Evolutionary conservation across 35 echinoderm and acorn worm species (phyloP), one percentile per base, ranked within the genome.

Genomic region (Strongylocentrotus purpuratus): DNA sequence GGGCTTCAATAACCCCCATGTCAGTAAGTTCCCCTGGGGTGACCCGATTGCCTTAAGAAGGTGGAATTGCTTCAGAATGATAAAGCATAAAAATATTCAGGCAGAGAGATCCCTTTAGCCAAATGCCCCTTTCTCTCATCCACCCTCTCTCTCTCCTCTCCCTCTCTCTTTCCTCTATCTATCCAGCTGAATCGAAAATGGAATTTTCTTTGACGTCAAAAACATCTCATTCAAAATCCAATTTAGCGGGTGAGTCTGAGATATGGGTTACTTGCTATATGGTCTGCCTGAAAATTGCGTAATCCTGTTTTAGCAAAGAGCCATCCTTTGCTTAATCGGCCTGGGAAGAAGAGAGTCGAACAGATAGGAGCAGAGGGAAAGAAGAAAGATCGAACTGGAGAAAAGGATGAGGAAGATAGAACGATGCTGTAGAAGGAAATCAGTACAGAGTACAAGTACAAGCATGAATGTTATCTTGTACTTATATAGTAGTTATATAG

Each of bases 171-270:
- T 87, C 86, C 22, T 89, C 11, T 58, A 47, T 93, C 48, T 28
- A 31, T n/a, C 31, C 45, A 55, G 46, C 91, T 47, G 91, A 93
- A n/a, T 93, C 48, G 91, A 93, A 93, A 93, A 93, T 93, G 91
- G 91, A 25, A 93, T 93, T 93, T 93, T 93, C 46, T 58, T 93
- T 93, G 91, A 93, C 91, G 91, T 93, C 91, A 93, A 93, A 93
- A 93, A 93, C 46, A 93, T 93, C 91, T 93, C 91, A 93, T 93
- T 93, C 45, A 93, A 93, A 93, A 93, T 93, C 91, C 91, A 93
- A 93, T 93, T 93, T 93, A n/a, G 48, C 46, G 47, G 91, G 46
- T 46, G 48, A 93, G 48, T 33, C 91, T 50, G 46, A 31, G 31
- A 47, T 93, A 46, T 46, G 31, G 91, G 46, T 89, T 89, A 58